These are phyloP conservation scores for Mechanitis mazaeus DNA, from an alignment of 2,888 invertebrate genomes.

Conservation along the genomic window DNA sequence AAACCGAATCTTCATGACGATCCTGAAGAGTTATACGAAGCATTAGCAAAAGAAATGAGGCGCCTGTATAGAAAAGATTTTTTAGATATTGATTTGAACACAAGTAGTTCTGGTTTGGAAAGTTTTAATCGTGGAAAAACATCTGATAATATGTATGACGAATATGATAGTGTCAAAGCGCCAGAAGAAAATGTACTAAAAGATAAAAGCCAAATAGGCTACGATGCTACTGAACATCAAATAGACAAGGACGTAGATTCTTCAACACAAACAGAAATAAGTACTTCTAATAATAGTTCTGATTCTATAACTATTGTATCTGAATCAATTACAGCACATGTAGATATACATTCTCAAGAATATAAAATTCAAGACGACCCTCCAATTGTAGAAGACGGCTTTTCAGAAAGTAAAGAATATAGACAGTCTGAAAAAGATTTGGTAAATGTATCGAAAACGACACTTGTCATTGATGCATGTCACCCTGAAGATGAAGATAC, in stretches of 20 bases:
- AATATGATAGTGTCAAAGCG: neutral
- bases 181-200: neutral
- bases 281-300: neutral
- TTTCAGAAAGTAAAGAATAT: too few relatives aligned
- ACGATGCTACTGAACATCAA: too few relatives aligned
- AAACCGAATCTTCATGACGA: constrained; percentile 14
- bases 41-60: constrained; percentile 20
- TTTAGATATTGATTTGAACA: neutral
- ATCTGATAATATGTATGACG: neutral
- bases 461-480: neutral
- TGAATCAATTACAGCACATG: neutral
- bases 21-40: constrained; percentile 17
- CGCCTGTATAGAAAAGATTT: constrained; percentile 16
- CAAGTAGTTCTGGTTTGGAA: neutral
- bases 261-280: neutral
- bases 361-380: neutral
- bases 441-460: neutral
- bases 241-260: too few relatives aligned
- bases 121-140: neutral
- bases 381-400: too few relatives aligned
- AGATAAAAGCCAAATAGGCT: neutral
- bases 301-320: neutral
- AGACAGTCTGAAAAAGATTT: neutral
- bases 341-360: neutral
- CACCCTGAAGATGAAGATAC: neutral